Base-by-base conservation (phyloP, 2,797 vertebrate species). In the Gadopsis marmoratus region DNA sequence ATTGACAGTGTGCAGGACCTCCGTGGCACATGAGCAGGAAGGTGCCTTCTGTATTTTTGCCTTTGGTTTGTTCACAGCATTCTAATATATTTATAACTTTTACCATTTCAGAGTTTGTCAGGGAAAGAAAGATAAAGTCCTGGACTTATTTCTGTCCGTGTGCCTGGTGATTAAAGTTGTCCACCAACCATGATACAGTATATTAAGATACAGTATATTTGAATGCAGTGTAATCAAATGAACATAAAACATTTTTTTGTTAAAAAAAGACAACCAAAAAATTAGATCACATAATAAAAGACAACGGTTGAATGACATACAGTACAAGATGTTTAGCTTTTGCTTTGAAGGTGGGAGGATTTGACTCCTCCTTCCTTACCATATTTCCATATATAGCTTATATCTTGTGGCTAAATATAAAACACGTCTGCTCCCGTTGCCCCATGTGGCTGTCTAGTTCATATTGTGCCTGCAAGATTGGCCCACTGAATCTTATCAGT, bases 401-500 rank as follows among this genome's bases (percentile, higher is more conserved):
- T 75, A 61, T 80, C 69, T 29, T 21, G 64, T 10, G 16, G 66
- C 79, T 82, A 67, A 85, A 82, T 64, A 82, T 86, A 76, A 76
- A 84, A 85, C 51, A 58, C 1, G 41, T 50, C 56, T 71, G 45
- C 54, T 76, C 71, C 70, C 19, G 51, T 61, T 67, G 62, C 67
- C 35, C 66, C 59, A 4, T 74, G 74, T 37, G 62, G 63, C 74
- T 56, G 79, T 69, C 83, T 83, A 7, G 35, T 41, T 78, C 48
- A 63, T 70, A 78, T 86, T 90, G 81, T 89, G 81, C 39, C 16
- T 12, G 45, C 9, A 29, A 79, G 81, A 90, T 87, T 89, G 79
- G 79, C 51, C 80, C 45, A 0, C 65, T 88, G 90, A 90, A 88
- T 92, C 86, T 89, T 92, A 92, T 92, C 89, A 84, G 85, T 81